Conservation (phyloP, 2,888 invertebrate species). For the Piscicola geometra region DNA sequence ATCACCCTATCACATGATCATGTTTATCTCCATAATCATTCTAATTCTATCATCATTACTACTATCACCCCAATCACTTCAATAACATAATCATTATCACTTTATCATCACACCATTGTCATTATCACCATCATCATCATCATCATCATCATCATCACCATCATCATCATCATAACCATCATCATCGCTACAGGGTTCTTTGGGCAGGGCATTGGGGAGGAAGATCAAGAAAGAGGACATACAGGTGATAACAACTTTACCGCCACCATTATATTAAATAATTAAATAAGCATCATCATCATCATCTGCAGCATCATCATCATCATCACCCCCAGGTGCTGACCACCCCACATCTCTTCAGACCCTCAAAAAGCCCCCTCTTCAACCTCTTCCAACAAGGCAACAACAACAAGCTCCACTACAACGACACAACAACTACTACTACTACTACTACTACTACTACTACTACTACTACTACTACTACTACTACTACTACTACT, state of each 20-base stretch:
- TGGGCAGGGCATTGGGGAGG: conserved; percentile 38
- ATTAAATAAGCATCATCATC: neutral
- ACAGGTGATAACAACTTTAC: conserved; percentile 14
- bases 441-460: neutral
- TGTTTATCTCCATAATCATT: too few relatives aligned
- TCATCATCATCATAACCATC: conserved; percentile 1
- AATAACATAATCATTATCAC: too few relatives aligned
- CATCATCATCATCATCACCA: too few relatives aligned
- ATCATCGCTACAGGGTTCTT: conserved; percentile 33
- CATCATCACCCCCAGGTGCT: neutral
- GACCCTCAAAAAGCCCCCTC: conserved; percentile 7
- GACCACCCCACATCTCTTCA: conserved; percentile 1
- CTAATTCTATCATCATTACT: too few relatives aligned
- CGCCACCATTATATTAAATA: neutral
- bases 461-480: neutral
- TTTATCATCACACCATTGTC: too few relatives aligned
- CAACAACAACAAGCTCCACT: neutral
- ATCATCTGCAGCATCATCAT: neutral
- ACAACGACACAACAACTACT: neutral
- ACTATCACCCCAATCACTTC: too few relatives aligned
- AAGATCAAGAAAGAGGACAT: conserved; percentile 35
- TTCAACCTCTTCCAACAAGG: neutral
- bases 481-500: neutral
- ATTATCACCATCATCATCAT: too few relatives aligned
- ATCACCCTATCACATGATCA: too few relatives aligned